Evolutionary conservation across 2,888 invertebrate genomes (phyloP), one percentile per base, ranked within the genome.

Genomic region (Platycheirus rosarum): DNA sequence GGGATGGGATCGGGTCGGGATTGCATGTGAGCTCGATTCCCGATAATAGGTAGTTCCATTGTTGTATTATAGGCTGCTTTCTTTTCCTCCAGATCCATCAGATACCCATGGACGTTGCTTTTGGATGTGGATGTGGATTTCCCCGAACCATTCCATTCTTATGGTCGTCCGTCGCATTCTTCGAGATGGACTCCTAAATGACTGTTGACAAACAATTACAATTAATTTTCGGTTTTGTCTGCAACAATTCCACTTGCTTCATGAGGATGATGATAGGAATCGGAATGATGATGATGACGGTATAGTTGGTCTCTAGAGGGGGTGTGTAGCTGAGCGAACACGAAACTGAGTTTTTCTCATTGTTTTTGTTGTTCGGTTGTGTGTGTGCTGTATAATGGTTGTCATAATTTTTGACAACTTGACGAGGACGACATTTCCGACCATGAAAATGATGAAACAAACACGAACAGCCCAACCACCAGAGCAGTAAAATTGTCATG

Each of bases 181-280:
- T 40, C 40, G 57, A 57, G 77, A 77, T 77, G 77, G 76, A 35
- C 71, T 77, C 71, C 77, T 82, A 82, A 82, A 82, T 77, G 82
- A 82, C 82, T 82, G 82, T 82, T 82, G 82, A 82, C 82, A 82
- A 82, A 82, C 82, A 82, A 82, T 82, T 82, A 82, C 82, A 73
- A 77, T 71, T 73, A 82, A 77, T 82, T 82, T 82, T 82, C 51
- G 62, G 66, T 77, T 82, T 77, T 49, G 49, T 75, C 57, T 63
- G 60, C 53, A 60, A 37, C 68, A 60, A 37, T 62, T 70, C 73
- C 29, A 51, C 35, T 46, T 9, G 23, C 32, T 32, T 18, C 35
- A 55, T 44, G 60, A 42, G 26, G 9, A 60, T 44, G n/a, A 57
- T 23, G 57, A 57, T 14, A n/a, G n/a, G n/a, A n/a, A n/a, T n/a